Evolutionary conservation across 2,113 vertebrate species (phyloP).

Genomic region (Chascanopsetta lugubris): DNA sequence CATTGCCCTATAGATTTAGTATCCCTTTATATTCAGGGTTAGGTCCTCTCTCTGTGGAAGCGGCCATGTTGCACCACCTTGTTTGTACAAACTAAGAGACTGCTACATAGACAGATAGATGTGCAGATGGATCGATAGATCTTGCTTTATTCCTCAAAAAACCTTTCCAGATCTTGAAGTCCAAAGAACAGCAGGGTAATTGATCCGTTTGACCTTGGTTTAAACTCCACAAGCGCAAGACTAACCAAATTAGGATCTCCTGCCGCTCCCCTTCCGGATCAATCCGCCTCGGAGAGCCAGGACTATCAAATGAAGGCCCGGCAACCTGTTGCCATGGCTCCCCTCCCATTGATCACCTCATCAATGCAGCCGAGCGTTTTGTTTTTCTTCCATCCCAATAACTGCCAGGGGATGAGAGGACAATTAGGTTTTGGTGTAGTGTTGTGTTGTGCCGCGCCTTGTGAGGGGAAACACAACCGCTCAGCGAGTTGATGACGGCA

Average conservation of each 20-base stretch:
- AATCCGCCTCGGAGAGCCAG: slow-evolving; percentile 38
- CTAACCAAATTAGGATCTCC: slow-evolving; percentile 46
- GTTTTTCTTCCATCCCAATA: slow-evolving; percentile 38
- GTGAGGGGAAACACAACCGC: slow-evolving; percentile 10
- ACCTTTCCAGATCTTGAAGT: not conserved
- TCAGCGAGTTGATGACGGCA: slow-evolving; percentile 12
- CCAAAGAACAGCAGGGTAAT: slow-evolving; percentile 3
- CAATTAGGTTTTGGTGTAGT: slow-evolving; percentile 40
- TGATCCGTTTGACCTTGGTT: slow-evolving; percentile 9
- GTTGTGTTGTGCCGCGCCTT: slow-evolving; percentile 42
- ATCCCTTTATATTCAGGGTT: no score
- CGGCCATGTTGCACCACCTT: no score
- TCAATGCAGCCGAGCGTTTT: slow-evolving; percentile 43
- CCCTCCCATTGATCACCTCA: slow-evolving; percentile 60
- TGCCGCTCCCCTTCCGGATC: slow-evolving; percentile 37
- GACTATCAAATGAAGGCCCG: slow-evolving; percentile 59
- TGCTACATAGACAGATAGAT: no score
- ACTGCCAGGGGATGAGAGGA: slow-evolving; percentile 39
- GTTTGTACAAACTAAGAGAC: no score
- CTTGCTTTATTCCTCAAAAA: no score
- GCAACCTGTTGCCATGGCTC: slow-evolving; percentile 52
- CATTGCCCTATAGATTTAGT: no score
- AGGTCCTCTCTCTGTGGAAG: no score
- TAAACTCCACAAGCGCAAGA: slow-evolving; percentile 21
- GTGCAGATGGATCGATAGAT: no score